A percentile compares a stretch with the other conserved stretches of the same genome.
Evolutionary conservation across 2,888 invertebrate genomes (phyloP).

Genomic region (Achlya flavicornis): DNA sequence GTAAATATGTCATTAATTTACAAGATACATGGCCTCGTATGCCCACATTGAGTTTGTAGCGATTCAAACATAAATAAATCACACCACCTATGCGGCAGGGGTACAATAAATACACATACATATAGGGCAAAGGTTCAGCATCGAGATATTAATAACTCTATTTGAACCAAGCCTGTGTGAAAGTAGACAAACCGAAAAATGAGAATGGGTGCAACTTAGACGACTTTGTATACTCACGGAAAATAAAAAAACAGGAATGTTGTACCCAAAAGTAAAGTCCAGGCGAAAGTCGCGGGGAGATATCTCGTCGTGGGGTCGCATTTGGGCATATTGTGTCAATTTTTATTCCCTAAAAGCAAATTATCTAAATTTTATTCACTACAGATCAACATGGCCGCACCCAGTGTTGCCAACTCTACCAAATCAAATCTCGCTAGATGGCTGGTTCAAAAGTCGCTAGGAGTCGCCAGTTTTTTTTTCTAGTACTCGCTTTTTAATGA

Average conservation of each 20-base stretch:
- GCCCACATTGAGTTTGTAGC: not conserved
- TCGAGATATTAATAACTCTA: conserved; percentile 74
- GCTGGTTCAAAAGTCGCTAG: too few relatives aligned
- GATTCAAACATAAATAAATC: conserved; percentile 9
- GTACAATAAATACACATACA: conserved; percentile 37
- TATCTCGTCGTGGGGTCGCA: conserved; percentile 98
- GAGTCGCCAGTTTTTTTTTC: too few relatives aligned
- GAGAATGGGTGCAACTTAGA: conserved; percentile 65
- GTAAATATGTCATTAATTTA: conserved; percentile 41
- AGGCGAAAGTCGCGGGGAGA: conserved; percentile 99
- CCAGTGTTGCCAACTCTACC: conserved; percentile 32
- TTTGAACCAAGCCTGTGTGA: conserved; percentile 69
- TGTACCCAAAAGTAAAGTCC: conserved; percentile 96
- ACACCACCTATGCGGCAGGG: conserved; percentile 12
- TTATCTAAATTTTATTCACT: conserved; percentile 77
- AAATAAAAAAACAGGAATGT: conserved; percentile 98
- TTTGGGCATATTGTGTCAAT: conserved; percentile 92
- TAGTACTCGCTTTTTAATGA: too few relatives aligned
- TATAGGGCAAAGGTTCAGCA: conserved; percentile 55
- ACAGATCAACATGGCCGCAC: conserved; percentile 87
- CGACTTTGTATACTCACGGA: conserved; percentile 92
- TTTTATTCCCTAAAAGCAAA: conserved; percentile 77
- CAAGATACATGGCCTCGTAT: conserved; percentile 33
- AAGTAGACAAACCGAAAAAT: conserved; percentile 79
- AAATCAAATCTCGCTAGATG: too few relatives aligned